These are phyloP conservation scores for Cuculus canorus DNA, from an alignment of 2,797 vertebrate species.

Conservation along the genomic window DNA sequence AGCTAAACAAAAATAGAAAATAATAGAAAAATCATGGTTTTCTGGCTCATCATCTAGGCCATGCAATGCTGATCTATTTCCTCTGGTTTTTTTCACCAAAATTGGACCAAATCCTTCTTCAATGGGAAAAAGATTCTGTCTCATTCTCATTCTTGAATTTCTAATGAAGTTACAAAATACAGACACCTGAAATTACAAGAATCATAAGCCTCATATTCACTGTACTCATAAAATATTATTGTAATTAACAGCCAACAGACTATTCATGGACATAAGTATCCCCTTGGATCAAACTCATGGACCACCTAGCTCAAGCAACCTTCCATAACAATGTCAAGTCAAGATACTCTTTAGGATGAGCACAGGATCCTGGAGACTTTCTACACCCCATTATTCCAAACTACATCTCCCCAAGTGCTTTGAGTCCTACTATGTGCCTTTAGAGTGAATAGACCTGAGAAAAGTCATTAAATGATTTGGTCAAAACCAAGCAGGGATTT, in stretches of 20 bases:
- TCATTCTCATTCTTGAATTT: background rate
- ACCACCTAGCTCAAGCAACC: background rate
- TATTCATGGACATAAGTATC: background rate
- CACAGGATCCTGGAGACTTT: background rate
- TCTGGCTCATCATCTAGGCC: background rate
- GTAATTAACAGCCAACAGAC: background rate
- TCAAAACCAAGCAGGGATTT: background rate
- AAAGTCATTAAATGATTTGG: background rate
- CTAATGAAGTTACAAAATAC: background rate
- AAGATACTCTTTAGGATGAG: background rate
- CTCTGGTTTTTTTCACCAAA: background rate
- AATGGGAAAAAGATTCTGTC: background rate
- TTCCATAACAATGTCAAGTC: background rate
- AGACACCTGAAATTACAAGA: background rate
- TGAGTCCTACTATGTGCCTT: background rate
- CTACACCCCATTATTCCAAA: background rate
- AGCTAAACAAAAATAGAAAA: background rate
- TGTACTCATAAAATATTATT: background rate
- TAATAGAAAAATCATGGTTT: background rate
- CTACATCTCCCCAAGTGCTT: background rate
- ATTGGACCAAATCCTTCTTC: background rate
- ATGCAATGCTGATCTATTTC: rapidly evolving
- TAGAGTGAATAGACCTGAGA: background rate
- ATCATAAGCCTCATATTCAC: background rate
- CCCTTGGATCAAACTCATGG: background rate